Conservation (phyloP, 2,797 vertebrate species). For the Tapirus indicus region DNA sequence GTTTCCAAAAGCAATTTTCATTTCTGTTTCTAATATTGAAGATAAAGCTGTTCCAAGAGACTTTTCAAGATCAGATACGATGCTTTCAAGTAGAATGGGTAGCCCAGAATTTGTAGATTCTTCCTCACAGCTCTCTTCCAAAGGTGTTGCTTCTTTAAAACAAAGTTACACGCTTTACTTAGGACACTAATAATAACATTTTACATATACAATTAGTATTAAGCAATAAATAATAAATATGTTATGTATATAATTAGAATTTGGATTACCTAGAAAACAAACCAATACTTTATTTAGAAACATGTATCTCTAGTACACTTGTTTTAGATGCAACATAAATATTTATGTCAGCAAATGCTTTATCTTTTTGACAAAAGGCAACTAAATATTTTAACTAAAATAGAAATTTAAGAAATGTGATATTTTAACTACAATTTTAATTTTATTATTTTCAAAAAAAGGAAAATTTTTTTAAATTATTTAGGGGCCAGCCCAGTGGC, state of each 20-base stretch:
- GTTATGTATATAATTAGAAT: background rate
- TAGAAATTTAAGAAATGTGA: constrained; percentile 25
- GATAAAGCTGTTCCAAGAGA: constrained; percentile 92
- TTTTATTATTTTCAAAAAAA: constrained; percentile 17
- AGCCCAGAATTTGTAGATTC: constrained; percentile 49
- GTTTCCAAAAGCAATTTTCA: constrained; percentile 93
- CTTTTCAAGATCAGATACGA: constrained; percentile 90
- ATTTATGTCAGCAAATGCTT: constrained; percentile 31
- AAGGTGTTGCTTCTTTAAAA: constrained; percentile 76
- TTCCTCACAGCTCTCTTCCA: constrained; percentile 39
- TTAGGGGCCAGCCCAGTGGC: no score
- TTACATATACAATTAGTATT: constrained; percentile 9
- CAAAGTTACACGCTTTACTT: constrained; percentile 61
- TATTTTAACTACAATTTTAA: constrained; percentile 47
- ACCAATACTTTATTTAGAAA: constrained; percentile 52
- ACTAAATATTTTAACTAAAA: constrained; percentile 44
- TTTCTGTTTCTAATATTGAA: constrained; percentile 94
- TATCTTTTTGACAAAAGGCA: constrained; percentile 15
- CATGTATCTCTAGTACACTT: background rate
- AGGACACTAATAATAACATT: constrained; percentile 32
- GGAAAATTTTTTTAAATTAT: background rate
- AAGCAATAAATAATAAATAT: constrained; percentile 6
- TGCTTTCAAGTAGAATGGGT: constrained; percentile 80
- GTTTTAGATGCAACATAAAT: constrained; percentile 15
- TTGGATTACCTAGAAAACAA: constrained; percentile 17